Percentiles rank a stretch among this genome's conserved stretches.
These are phyloP conservation scores for Drosophila burlai DNA, from an alignment of 1,140 invertebrate genomes.

Conservation along the genomic window DNA sequence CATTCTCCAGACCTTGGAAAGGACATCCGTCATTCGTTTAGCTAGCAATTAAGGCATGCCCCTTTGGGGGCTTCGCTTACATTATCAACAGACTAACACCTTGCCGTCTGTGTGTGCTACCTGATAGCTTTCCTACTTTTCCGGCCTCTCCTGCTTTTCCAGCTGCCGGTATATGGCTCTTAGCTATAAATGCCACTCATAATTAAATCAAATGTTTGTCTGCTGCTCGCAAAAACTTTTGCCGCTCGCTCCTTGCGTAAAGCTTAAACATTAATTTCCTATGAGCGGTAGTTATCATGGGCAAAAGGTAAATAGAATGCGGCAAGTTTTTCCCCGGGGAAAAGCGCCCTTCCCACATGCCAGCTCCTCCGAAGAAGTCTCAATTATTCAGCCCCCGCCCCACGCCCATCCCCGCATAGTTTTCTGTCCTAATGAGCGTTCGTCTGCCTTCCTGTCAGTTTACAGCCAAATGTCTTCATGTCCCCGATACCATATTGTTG, in stretches of 20 bases:
- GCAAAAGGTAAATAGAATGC: conserved; percentile 72
- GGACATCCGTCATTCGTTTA: conserved; percentile 36
- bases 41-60: conserved; percentile 17
- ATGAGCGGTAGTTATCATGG: conserved; percentile 61
- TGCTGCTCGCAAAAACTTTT: conserved; percentile 64
- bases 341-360: conserved; percentile 58
- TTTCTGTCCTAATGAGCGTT: conserved; percentile 68
- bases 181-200: conserved; percentile 85
- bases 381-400: conserved; percentile 7
- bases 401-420: conserved; percentile 10
- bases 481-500: conserved; percentile 47
- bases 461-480: conserved; percentile 62
- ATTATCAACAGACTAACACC: conserved; percentile 85
- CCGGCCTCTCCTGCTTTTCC: conserved; percentile 10
- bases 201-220: conserved; percentile 85
- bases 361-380: conserved; percentile 3
- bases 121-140: conserved; percentile 49
- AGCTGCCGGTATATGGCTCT: conserved; percentile 51
- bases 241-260: conserved; percentile 60
- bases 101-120: conserved; percentile 55
- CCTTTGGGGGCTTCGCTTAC: conserved; percentile 52
- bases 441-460: conserved; percentile 38
- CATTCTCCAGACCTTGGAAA: background rate
- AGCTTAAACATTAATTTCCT: conserved; percentile 82
- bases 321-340: conserved; percentile 54